Conservation (phyloP, 1,140 invertebrate species). For the Caenorhabditis elegans region WBcel235 BX284604.4:523001-523500, state of each 20-base stretch:
- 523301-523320: too few relatives aligned
- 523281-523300: too few relatives aligned
- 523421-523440: too few relatives aligned
- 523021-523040: slow-evolving; percentile 23
- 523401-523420: slow-evolving; percentile 55
- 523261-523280: too few relatives aligned
- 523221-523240: too few relatives aligned
- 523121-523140: slow-evolving; percentile 42
- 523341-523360: slow-evolving; percentile 49
- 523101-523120: slow-evolving; percentile 44
- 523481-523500: slow-evolving; percentile 50
- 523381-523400: slow-evolving; percentile 50
- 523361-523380: slow-evolving; percentile 54
- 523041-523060: slow-evolving; percentile 33
- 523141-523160: too few relatives aligned
- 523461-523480: slow-evolving; percentile 48
- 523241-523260: too few relatives aligned
- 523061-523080: slow-evolving; percentile 56
- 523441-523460: background rate
- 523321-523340: too few relatives aligned
- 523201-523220: too few relatives aligned
- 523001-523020: too few relatives aligned
- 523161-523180: too few relatives aligned
- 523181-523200: too few relatives aligned
- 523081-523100: slow-evolving; percentile 53